Evolutionary conservation across 2,113 vertebrate species (phyloP).

Genomic region (Periophthalmus modestus): DNA sequence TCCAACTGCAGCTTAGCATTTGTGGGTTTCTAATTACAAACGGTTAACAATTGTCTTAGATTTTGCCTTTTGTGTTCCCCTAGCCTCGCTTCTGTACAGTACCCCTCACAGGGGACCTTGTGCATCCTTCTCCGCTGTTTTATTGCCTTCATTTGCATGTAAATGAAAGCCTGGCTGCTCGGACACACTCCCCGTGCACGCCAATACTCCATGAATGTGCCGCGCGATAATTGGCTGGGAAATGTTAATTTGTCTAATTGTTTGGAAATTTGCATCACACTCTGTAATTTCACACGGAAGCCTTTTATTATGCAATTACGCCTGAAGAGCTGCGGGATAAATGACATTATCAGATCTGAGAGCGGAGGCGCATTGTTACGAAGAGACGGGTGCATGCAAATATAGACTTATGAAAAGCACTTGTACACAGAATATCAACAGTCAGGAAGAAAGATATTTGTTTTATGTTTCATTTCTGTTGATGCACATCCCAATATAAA

Average conservation of each 20-base stretch:
- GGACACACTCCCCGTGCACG: slow-evolving; percentile 66
- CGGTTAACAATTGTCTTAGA: neutral
- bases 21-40: slow-evolving; percentile 6
- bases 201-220: slow-evolving; percentile 65
- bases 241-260: slow-evolving; percentile 79
- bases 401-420: slow-evolving; percentile 7
- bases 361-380: slow-evolving; percentile 18
- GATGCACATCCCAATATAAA: neutral
- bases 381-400: neutral
- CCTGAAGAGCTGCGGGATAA: slow-evolving; percentile 24
- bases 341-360: slow-evolving; percentile 9
- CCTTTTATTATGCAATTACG: slow-evolving; percentile 36
- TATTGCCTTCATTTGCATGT: slow-evolving; percentile 93
- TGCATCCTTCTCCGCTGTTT: slow-evolving; percentile 69
- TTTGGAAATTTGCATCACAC: slow-evolving; percentile 68
- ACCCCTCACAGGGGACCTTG: slow-evolving; percentile 78
- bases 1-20: neutral
- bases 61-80: neutral
- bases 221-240: slow-evolving; percentile 78
- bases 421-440: neutral
- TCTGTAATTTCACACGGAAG: slow-evolving; percentile 26
- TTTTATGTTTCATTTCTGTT: neutral
- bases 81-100: neutral
- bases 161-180: slow-evolving; percentile 87
- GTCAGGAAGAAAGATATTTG: neutral